phyloP scores from a whole-genome alignment of 2,888 invertebrate genomes.

The Lasiommata megera region DNA sequence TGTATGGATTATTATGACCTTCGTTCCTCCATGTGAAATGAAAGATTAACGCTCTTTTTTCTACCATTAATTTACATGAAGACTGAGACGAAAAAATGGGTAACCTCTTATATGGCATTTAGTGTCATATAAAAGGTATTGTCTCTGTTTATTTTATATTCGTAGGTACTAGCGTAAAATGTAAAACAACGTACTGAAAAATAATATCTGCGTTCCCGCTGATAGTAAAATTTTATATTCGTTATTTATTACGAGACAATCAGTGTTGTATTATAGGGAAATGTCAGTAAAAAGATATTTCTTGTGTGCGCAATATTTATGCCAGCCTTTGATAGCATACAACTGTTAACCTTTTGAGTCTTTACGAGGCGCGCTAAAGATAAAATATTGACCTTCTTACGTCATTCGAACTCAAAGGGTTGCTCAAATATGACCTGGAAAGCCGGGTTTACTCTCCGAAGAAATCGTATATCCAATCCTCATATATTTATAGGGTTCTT shows the following conservation, averaged over 20 bases:
- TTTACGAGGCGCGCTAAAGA: constrained; percentile 46
- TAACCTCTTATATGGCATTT: too few species aligned
- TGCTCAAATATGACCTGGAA: constrained; percentile 29
- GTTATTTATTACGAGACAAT: constrained; percentile 27
- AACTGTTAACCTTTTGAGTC: constrained; percentile 46
- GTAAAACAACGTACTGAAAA: not conserved
- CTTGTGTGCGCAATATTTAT: constrained; percentile 32
- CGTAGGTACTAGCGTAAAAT: not conserved
- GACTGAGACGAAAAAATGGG: too few species aligned
- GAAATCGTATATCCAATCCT: too few species aligned
- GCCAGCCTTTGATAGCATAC: constrained; percentile 45
- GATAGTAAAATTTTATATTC: constrained; percentile 17
- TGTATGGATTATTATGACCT: too few species aligned
- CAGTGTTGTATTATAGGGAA: constrained; percentile 31
- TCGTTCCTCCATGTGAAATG: too few species aligned
- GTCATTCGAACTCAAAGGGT: constrained; percentile 32
- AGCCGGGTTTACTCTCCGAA: too few species aligned
- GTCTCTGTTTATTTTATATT: too few species aligned
- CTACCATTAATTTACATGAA: too few species aligned
- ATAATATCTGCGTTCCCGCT: constrained; percentile 8
- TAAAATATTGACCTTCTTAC: constrained; percentile 46
- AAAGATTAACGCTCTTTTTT: too few species aligned
- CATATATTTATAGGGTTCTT: too few species aligned
- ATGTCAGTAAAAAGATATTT: constrained; percentile 34
- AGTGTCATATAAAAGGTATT: too few species aligned